Conservation (phyloP, 2,888 invertebrate genomes). For the Ctenicera cuprea region DNA sequence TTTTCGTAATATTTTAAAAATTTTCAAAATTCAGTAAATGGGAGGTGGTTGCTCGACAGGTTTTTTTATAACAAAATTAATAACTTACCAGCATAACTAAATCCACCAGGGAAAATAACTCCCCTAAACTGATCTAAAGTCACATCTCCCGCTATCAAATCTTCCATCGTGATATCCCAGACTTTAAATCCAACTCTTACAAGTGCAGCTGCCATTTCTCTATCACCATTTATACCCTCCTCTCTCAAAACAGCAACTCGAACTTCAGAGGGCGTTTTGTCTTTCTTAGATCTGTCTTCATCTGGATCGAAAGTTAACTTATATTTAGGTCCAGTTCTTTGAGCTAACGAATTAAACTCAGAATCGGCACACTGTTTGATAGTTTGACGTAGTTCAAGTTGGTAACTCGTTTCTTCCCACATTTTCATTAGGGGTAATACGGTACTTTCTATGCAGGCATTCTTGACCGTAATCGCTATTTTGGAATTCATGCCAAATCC, state of each 20-base stretch:
- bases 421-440: slow-evolving; percentile 83
- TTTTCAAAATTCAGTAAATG: too few relatives aligned
- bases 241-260: slow-evolving; percentile 94
- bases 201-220: slow-evolving; percentile 96
- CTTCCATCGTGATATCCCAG: slow-evolving; percentile 96
- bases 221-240: slow-evolving; percentile 97
- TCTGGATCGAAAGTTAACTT: slow-evolving; percentile 83
- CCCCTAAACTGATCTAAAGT: slow-evolving; percentile 90
- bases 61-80: too few relatives aligned
- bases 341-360: slow-evolving; percentile 83
- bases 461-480: slow-evolving; percentile 77
- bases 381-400: slow-evolving; percentile 90
- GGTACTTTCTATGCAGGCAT: slow-evolving; percentile 77
- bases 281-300: slow-evolving; percentile 68
- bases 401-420: slow-evolving; percentile 98
- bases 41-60: too few relatives aligned
- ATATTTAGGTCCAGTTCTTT: slow-evolving; percentile 84
- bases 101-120: slow-evolving; percentile 97
- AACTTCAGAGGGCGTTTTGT: slow-evolving; percentile 20
- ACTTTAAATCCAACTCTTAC: slow-evolving; percentile 92
- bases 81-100: slow-evolving; percentile 92
- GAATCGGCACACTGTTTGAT: slow-evolving; percentile 85
- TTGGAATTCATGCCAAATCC: slow-evolving; percentile 82
- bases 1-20: too few relatives aligned
- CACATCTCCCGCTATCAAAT: slow-evolving; percentile 83